Evolutionary conservation across 2,113 vertebrate genomes (phyloP), one percentile per base, ranked within the genome.

Genomic region (Xiphorhynchus elegans): DNA sequence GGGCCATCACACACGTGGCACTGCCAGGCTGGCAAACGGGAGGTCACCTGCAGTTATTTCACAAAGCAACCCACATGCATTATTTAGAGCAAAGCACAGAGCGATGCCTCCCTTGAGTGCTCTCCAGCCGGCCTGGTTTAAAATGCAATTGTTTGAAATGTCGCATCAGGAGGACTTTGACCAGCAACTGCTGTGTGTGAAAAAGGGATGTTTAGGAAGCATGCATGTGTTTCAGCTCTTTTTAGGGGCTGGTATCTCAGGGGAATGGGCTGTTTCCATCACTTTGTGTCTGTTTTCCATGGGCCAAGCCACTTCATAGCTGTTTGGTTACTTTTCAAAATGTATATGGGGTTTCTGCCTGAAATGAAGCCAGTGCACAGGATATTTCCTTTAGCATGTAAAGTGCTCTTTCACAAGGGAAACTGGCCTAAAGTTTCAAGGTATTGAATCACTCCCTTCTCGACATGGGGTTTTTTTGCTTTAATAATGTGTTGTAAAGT

Each of bases 141-240:
- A 95, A 92, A 85, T 59, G 55, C 55, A 70, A 67, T 88, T 80
- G 91, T 94, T 86, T 84, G 86, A 94, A 95, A 92, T 93, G 90
- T 72, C 90, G 56, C 2, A 33, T 80, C 83, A 83, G 79, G 33
- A 90, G 56, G 33, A 88, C 76, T 59, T 94, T 85, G 80, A 70
- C 50, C 68, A 66, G 46, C 20, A 69, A 86, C 50, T 2, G 1
- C 82, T 58, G 13, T 33, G 40, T 64, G 33, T 3, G 4, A 58
- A 74, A 83, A 76, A 46, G 17, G 76, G 46, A 40, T 0, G 0
- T 53, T 84, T 84, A 46, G 35, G 62, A 55, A 91, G 42, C 31
- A 60, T 2, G 1, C 24, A 6, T 39, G 11, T 76, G 23, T 67
- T 89, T 88, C 35, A 88, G 84, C 59, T 84, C 56, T 84, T 91